Evolutionary conservation across 2,113 vertebrate genomes (phyloP).

Genomic region (Zapornia atra): DNA sequence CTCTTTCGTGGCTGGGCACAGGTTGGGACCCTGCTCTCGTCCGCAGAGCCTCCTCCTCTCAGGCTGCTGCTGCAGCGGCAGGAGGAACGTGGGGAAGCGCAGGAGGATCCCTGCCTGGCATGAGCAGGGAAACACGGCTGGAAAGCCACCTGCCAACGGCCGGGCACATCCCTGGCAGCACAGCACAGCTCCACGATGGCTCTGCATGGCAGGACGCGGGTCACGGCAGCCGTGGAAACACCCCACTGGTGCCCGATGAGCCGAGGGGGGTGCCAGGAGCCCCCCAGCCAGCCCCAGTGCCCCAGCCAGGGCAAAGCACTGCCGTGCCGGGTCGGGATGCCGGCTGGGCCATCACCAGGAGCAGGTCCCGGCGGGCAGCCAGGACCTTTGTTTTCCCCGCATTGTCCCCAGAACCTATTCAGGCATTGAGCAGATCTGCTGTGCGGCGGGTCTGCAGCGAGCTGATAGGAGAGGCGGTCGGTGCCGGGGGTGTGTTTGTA

Average conservation of each 20-base stretch:
- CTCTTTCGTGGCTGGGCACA: too few species aligned
- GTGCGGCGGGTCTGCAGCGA: conserved; percentile 19
- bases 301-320: neutral
- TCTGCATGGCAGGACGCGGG: neutral
- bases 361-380: conserved; percentile 5
- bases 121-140: neutral
- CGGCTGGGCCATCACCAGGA: conserved; percentile 26
- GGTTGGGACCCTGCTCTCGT: neutral
- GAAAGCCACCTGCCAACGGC: neutral
- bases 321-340: neutral
- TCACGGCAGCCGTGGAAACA: neutral
- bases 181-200: neutral
- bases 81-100: neutral
- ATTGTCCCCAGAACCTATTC: conserved; percentile 43
- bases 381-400: conserved; percentile 52
- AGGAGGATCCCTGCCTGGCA: neutral
- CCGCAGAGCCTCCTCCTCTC: neutral
- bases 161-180: neutral
- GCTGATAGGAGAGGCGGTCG: conserved; percentile 47
- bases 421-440: neutral
- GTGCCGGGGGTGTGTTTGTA: neutral
- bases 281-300: neutral
- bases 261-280: neutral
- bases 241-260: neutral
- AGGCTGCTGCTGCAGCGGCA: neutral